phyloP scores from a whole-genome alignment of 2,797 vertebrate species.

The Carapus acus region DNA sequence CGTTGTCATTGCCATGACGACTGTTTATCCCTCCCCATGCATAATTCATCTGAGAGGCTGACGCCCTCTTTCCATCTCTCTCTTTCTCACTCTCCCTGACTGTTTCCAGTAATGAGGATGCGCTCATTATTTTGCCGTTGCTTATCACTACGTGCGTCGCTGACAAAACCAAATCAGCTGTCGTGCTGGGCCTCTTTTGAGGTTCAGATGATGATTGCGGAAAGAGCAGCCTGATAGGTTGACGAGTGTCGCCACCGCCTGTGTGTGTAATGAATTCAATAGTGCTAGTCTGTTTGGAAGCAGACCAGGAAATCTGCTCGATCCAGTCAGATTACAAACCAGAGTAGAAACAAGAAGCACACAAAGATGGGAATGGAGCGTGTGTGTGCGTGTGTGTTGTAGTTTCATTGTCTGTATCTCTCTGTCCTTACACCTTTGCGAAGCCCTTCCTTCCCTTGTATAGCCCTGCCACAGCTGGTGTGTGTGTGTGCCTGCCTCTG shows the following conservation, averaged over 20 bases:
- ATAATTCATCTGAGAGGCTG: slow-evolving; percentile 59
- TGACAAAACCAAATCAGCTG: slow-evolving; percentile 65
- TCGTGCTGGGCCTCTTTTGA: slow-evolving; percentile 39
- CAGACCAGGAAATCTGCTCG: slow-evolving; percentile 22
- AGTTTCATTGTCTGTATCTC: too few species aligned
- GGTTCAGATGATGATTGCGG: slow-evolving; percentile 20
- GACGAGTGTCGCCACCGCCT: slow-evolving; percentile 31
- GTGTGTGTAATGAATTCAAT: too few species aligned
- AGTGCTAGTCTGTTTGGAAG: background rate
- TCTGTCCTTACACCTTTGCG: too few species aligned
- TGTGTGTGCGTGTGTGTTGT: too few species aligned
- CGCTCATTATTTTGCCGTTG: slow-evolving; percentile 56
- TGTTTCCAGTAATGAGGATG: slow-evolving; percentile 63
- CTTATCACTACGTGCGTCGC: slow-evolving; percentile 49
- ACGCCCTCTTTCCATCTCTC: slow-evolving; percentile 52
- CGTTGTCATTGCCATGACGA: slow-evolving; percentile 21
- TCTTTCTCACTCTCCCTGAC: too few species aligned
- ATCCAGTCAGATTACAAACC: slow-evolving; percentile 54
- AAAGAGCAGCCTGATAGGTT: slow-evolving; percentile 22
- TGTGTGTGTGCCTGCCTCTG: too few species aligned
- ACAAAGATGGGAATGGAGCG: too few species aligned
- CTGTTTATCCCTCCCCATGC: slow-evolving; percentile 53
- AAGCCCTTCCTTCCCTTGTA: too few species aligned
- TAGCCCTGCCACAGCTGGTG: too few species aligned
- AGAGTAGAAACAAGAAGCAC: too few species aligned